phyloP scores from a whole-genome alignment of 2,113 vertebrate genomes.

The Labeo catla region DNA sequence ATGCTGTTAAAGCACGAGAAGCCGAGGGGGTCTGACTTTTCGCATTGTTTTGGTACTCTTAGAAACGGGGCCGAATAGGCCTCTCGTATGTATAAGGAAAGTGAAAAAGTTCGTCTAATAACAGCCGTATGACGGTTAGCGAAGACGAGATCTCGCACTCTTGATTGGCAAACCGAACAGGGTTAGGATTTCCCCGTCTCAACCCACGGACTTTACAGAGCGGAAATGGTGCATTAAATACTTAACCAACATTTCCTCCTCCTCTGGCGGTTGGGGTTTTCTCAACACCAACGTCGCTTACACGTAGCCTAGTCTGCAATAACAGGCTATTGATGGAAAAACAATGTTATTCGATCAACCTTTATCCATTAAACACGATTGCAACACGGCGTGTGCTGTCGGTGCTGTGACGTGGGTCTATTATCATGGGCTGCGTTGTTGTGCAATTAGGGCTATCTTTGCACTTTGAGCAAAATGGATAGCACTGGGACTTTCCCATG shows the following conservation, averaged over 20 bases:
- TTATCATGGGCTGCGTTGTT: constrained; percentile 41
- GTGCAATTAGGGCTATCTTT: constrained; percentile 38
- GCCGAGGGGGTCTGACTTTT: too few species aligned
- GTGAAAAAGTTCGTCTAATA: background rate
- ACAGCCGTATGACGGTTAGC: constrained; percentile 26
- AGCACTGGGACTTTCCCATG: constrained; percentile 61
- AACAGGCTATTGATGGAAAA: constrained; percentile 27
- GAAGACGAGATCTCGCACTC: constrained; percentile 24
- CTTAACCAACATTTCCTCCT: constrained; percentile 66
- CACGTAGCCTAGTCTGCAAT: constrained; percentile 37
- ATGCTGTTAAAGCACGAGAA: background rate
- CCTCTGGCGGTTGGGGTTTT: constrained; percentile 63
- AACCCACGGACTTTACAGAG: constrained; percentile 68
- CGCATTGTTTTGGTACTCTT: background rate
- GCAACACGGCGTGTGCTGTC: constrained; percentile 1
- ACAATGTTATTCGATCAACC: constrained; percentile 41
- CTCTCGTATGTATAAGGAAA: background rate
- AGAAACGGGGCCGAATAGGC: background rate
- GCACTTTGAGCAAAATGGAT: constrained; percentile 33
- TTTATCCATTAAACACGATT: constrained; percentile 25
- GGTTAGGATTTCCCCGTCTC: constrained; percentile 63
- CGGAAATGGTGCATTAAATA: constrained; percentile 65
- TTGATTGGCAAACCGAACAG: constrained; percentile 50
- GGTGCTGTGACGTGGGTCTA: constrained; percentile 31
- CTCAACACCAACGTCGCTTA: constrained; percentile 47